Evolutionary conservation across 2,888 invertebrate species (phyloP), one percentile per base, ranked within the genome.

Genomic region (Drosophila koepferae): DNA sequence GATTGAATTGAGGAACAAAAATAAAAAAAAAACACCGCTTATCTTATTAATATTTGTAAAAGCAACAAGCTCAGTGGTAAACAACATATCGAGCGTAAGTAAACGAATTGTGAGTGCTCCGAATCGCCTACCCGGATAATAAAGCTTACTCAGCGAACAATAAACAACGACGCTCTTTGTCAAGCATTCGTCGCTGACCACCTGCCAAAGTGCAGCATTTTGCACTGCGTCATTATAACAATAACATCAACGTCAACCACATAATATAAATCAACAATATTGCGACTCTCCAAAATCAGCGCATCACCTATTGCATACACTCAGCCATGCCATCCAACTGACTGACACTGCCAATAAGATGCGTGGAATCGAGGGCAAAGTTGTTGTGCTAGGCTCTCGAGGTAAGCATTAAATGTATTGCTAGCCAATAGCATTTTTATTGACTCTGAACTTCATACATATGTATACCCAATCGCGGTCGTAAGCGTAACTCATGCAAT

Each of bases 341-440:
- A 81, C 40, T 74, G 69, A 44, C 49, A 59, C 43, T 38, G 59
- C 20, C 67, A 60, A 64, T 60, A 86, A 77, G 71, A 97, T 97
- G 97, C 96, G 95, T 92, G 95, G 95, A 74, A 94, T 97, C 77
- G 96, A 96, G 92, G 97, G 96, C 71, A 98, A 98, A 95, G 96
- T 97, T 60, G 97, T 98, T 59, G 96, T 97, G 78, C 94, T 98
- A 69, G 98, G 98, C 63, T 95, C 96, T 60, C 96, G 96, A 95
- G 96, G 96, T 97, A 94, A 94, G 92, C 87, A n/a, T n/a, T 4
- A 48, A 28, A 62, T 70, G 69, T 41, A 67, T 59, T 71, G 55
- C 7, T 63, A 55, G 61, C 63, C 51, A 65, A 64, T 58, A 48
- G 43, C 31, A 62, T 68, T 65, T 64, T 62, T 10, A 77, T 75